Base-by-base conservation (phyloP, 2,888 invertebrate species). In the Cryptus armator region DNA sequence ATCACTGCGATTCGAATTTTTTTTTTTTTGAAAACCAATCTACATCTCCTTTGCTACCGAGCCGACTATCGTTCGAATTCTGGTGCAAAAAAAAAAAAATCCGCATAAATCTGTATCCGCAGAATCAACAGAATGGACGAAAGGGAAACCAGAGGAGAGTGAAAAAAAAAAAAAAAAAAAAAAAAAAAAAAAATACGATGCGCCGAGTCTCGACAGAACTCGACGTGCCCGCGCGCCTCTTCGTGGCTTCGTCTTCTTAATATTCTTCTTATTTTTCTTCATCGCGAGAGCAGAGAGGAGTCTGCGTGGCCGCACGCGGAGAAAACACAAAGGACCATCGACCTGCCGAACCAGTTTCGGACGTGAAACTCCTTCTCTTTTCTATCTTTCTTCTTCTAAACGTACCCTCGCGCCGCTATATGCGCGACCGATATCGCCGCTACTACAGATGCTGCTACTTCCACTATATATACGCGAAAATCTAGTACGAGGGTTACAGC, bases 341-440 rank as follows among this genome's bases (percentile, higher is more conserved):
- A 89, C 89, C 90, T 89, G 88, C 86, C 85, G 88, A 88, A 89
- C 89, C 89, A 88, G 87, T 89, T 89, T 87, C 82, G 86, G 87
- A 88, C 87, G 86, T 83, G 86, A 85, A 86, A 85, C 87, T 86
- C 86, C 87, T 75, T 78, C 24, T 56, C 67, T 37, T 66, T 72
- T 71, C 51, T 29, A 14, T 75, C 48, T 29, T 43, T 24, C 46
- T 37, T 75, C 77, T 71, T 68, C 72, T 12, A 12, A 48, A 56
- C 48, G 72, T 67, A 74, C 32, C 56, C 46, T 32, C 14, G 48
- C 37, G 48, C 37, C 7, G 16, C n/a, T n/a, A n/a, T 29, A 67
- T 37, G 16, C 67, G 43, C 19, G 29, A 12, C 67, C 19, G 19
- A 51, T n/a, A 7, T 10, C 9, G 53, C 19, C 37, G 53, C n/a